A percentile compares a stretch with the other conserved stretches of the same genome.
phyloP scores from a whole-genome alignment of 2,113 vertebrate genomes.

The Macaca nemestrina region DNA sequence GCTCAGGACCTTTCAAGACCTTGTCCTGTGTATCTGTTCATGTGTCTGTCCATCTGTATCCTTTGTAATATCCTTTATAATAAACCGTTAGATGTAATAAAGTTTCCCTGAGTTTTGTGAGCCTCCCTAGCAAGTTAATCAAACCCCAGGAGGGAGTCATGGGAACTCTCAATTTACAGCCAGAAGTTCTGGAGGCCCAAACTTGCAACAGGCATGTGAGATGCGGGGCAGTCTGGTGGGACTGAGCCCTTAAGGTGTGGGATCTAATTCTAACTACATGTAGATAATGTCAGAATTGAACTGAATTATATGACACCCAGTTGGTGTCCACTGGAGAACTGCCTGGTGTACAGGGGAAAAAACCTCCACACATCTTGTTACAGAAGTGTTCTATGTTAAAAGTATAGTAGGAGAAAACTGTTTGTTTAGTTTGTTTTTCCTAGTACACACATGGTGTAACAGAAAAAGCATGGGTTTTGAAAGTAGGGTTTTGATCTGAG shows the following conservation, averaged over 20 bases:
- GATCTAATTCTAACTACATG: not conserved
- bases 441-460: not conserved
- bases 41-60: not conserved
- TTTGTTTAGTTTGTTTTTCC: not conserved
- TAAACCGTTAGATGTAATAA: not conserved
- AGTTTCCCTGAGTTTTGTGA: not conserved
- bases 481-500: not conserved
- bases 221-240: not conserved
- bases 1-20: not conserved
- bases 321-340: not conserved
- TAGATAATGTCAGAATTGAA: not conserved
- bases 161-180: not conserved
- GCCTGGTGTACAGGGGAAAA: not conserved
- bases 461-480: not conserved
- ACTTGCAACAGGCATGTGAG: not conserved
- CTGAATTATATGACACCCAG: not conserved
- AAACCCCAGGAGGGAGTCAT: not conserved
- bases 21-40: not conserved
- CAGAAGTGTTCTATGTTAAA: not conserved
- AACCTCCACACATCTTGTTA: not conserved
- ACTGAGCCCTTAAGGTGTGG: not conserved
- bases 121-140: not conserved
- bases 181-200: not conserved
- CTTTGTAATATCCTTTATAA: not conserved
- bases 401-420: not conserved